Percentiles rank a stretch among this genome's conserved stretches.
Conservation (phyloP, 1,140 invertebrate genomes). For the Bombus ignitus region DNA sequence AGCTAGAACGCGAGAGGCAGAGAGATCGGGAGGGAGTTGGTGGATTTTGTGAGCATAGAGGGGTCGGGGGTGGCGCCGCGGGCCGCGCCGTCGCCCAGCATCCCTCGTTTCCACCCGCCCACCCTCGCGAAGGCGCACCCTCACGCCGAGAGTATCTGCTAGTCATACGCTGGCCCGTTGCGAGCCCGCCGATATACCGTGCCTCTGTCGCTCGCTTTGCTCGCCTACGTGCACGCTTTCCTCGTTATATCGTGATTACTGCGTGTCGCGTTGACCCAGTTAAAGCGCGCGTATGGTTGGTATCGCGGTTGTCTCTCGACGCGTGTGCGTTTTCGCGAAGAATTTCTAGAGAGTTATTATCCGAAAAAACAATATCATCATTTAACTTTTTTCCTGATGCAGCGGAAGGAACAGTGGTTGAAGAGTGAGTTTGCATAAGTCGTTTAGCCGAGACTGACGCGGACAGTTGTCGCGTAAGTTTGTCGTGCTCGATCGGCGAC, state of each 20-base stretch:
- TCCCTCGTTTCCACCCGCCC: conserved; percentile 74
- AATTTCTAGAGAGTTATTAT: no score
- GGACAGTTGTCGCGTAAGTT: neutral
- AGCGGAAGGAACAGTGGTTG: neutral
- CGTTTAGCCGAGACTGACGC: neutral
- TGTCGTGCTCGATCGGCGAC: neutral
- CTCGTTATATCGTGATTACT: conserved; percentile 25
- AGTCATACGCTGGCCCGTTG: conserved; percentile 81
- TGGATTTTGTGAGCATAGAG: conserved; percentile 65
- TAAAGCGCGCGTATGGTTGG: neutral
- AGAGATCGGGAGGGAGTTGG: conserved; percentile 39
- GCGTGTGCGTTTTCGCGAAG: neutral
- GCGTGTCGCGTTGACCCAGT: conserved; percentile 37
- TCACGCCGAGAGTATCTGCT: conserved; percentile 76
- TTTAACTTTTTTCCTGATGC: no score
- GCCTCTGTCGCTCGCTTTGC: conserved; percentile 3
- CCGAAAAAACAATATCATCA: no score
- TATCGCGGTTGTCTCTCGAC: no score
- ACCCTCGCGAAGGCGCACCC: conserved; percentile 78
- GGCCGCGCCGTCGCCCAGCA: conserved; percentile 82
- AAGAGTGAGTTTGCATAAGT: neutral
- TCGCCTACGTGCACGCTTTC: conserved; percentile 20
- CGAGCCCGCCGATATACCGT: conserved; percentile 69
- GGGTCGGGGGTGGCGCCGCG: conserved; percentile 77
- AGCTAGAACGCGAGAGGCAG: neutral